Evolutionary conservation across 2,888 invertebrate genomes (phyloP).

Genomic region (Tortricodes alternella): DNA sequence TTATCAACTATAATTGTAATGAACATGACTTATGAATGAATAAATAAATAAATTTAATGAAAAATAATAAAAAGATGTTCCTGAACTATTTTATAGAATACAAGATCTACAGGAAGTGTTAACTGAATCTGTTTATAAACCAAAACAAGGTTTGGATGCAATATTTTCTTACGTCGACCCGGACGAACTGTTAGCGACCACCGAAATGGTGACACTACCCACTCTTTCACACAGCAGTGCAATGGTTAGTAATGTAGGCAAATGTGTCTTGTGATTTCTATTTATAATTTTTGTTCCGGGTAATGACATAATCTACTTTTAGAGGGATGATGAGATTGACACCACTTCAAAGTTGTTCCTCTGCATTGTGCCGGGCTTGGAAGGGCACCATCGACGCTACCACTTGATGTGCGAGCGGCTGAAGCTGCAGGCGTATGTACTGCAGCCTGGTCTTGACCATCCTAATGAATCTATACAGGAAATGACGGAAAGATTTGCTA

Average conservation of each 20-base stretch:
- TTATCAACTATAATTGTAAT: too few relatives aligned
- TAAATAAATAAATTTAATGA: constrained; percentile 1
- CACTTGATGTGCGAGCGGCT: constrained; percentile 47
- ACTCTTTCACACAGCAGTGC: constrained; percentile 31
- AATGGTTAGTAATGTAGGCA: constrained; percentile 27
- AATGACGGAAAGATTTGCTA: constrained; percentile 43
- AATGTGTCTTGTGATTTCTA: neutral
- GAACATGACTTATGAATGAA: constrained; percentile 18
- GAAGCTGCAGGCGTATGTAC: constrained; percentile 49
- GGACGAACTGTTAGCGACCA: constrained; percentile 47
- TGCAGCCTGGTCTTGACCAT: constrained; percentile 51
- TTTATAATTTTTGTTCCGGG: neutral
- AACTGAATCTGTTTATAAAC: constrained; percentile 21
- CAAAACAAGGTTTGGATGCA: constrained; percentile 40
- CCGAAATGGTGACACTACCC: constrained; percentile 42
- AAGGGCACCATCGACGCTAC: constrained; percentile 50
- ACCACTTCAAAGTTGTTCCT: constrained; percentile 42
- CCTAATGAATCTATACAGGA: constrained; percentile 43
- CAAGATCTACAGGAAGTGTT: constrained; percentile 36
- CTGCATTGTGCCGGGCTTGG: constrained; percentile 56
- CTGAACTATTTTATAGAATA: constrained; percentile 35
- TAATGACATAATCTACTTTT: constrained; percentile 1
- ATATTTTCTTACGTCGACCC: constrained; percentile 46
- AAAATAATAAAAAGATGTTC: neutral
- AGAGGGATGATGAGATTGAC: constrained; percentile 53